Base-by-base conservation (phyloP, 2,888 invertebrate genomes). In the Ctenicera cuprea region DNA sequence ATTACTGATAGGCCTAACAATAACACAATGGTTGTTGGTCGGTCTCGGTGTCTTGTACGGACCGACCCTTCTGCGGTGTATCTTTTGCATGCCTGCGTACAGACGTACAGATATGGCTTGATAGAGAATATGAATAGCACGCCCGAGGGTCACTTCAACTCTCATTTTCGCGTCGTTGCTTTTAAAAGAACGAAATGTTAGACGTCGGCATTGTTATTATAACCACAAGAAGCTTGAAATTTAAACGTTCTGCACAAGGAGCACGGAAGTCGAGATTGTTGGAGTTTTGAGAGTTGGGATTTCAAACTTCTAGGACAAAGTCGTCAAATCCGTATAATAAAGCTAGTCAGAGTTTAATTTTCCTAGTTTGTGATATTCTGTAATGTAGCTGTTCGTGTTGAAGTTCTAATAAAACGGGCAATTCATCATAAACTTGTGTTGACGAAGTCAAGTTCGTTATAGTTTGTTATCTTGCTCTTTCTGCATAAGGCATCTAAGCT, bases 141-240 rank as follows among this genome's bases (percentile, higher is more conserved):
- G 69, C 69, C 38, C 37, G 61, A 62, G 69, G 69, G 69, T 69
- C 69, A 69, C 61, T 62, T 33, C 54, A 45, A 45, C 67, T 67
- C 67, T 57, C 54, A 67, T 67, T 67, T 67, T 67, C 69, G 48
- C 69, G 69, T 69, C 57, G 69, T 26, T 69, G 69, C 12, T 69
- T 69, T 61, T 69, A 48, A 69, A 67, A 67, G 67, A 67, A 43
- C 37, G 67, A 57, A 69, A 69, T 61, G 48, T 33, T 37, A 69
- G 62, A 69, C 69, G 48, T 20, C 3, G 37, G 48, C 50, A 62
- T 50, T 69, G 69, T 69, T 69, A 50, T 61, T 69, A 26, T 16
- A 61, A 30, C 61, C 37, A 43, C 43, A 38, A 48, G 50, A 65
- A 65, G 30, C 41, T 41, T 57, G 41, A 67, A 57, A 54, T 67